Base-by-base conservation (phyloP, 1,140 invertebrate species). In the Zophobas atratus region DNA sequence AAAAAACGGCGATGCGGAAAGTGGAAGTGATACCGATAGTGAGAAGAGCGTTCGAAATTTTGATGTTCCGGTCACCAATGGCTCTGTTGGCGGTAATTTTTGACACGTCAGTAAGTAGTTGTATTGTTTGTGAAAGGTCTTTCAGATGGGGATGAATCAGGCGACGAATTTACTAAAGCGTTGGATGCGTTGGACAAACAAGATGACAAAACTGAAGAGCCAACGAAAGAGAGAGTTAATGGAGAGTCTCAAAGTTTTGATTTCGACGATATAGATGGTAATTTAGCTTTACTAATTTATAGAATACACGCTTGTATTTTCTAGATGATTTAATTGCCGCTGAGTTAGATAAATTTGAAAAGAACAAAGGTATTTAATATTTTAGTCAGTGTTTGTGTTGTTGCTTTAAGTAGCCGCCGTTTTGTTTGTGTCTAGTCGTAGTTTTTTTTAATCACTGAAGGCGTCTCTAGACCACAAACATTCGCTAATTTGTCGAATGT, bases 251-350 rank as follows among this genome's bases (percentile, higher is more conserved):
- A 20, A 1, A 55, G 53, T 33, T 55, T 55, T 55, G 53, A 55
- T 55, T 55, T 55, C 35, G 53, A 55, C 6, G 53, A 55, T 55
- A 33, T 33, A 2, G 32, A 55, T 55, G 53, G 53, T 55, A 55
- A 1, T 55, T 34, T 2, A 34, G 1, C 1, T 55, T 32, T 34
- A 34, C 2, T 0, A 32, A 34, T 55, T 55, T 55, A 2, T 55
- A 0, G 33, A 55, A 1, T 33, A 55, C n/a, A 51, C 33, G 8
- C 49, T 51, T 51, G 1, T 55, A 1, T 5, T 55, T 55, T 55
- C 0, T 33, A 55, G 53, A 55, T 3, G 32, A 55, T 3, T 32
- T 55, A 1, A 33, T 32, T 33, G 20, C 20, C 20, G 53, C 20
- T 55, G 53, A 8, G 0, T 34, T 55, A 2, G 53, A 55, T 34